phyloP scores from a whole-genome alignment of 2,888 invertebrate species.

The Acanthoscelides obtectus region DNA sequence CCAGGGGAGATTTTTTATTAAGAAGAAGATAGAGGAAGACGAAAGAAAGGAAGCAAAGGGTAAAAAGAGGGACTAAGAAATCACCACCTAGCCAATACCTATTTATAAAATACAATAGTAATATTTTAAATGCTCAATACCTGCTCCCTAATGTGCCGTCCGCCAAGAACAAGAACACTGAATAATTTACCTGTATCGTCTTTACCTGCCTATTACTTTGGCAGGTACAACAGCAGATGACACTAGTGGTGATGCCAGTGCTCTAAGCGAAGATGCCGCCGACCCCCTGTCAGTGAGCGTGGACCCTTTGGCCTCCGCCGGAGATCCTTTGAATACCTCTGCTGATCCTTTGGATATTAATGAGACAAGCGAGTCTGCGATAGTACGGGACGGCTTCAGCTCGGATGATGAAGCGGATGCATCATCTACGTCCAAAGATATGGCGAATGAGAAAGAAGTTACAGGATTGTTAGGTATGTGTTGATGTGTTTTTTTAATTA shows the following conservation, averaged over 20 bases:
- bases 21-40: no score
- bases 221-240: neutral
- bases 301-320: neutral
- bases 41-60: no score
- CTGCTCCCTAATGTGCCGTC: no score
- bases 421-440: slow-evolving; percentile 8
- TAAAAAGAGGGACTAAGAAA: no score
- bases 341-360: slow-evolving; percentile 24
- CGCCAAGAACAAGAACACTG: no score
- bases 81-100: no score
- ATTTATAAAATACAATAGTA: no score
- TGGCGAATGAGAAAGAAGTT: slow-evolving; percentile 1
- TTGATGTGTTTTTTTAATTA: neutral
- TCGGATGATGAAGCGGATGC: slow-evolving; percentile 24
- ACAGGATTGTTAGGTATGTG: slow-evolving; percentile 7
- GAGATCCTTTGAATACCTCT: slow-evolving; percentile 14
- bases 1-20: no score
- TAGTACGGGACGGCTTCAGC: slow-evolving; percentile 6
- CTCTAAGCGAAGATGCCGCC: neutral
- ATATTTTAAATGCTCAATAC: no score
- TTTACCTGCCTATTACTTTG: neutral
- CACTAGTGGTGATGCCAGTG: neutral
- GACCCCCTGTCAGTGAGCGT: neutral
- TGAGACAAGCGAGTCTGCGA: slow-evolving; percentile 7
- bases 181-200: neutral